Percentiles rank a stretch among this genome's conserved stretches.
Evolutionary conservation across 1,140 invertebrate genomes (phyloP).

Genomic region (Wiebesia pumilae): DNA sequence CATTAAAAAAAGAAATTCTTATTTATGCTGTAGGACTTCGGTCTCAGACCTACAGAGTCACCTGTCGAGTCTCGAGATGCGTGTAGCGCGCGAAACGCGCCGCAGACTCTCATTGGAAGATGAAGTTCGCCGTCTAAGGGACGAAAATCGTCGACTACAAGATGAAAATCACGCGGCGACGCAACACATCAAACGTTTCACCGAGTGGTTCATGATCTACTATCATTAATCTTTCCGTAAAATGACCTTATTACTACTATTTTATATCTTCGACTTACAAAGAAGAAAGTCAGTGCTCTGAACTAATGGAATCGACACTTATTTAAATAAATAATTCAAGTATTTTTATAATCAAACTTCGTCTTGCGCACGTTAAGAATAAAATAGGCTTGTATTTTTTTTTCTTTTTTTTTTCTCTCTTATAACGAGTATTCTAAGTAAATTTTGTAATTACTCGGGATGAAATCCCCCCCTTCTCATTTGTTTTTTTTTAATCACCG

Average conservation of each 20-base stretch:
- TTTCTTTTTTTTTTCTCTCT: conserved; percentile 20
- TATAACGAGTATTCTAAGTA: conserved; percentile 37
- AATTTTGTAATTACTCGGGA: conserved; percentile 49
- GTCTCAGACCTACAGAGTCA: conserved; percentile 79
- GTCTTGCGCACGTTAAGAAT: conserved; percentile 18
- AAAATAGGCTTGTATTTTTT: conserved; percentile 2
- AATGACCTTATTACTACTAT: neutral
- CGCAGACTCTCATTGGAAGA: conserved; percentile 80
- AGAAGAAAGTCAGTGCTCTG: neutral
- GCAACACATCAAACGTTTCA: conserved; percentile 91
- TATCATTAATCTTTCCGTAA: conserved; percentile 29
- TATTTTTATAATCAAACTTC: conserved; percentile 36
- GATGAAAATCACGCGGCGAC: conserved; percentile 92
- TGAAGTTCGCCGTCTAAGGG: conserved; percentile 84
- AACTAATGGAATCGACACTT: neutral
- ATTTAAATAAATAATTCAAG: neutral
- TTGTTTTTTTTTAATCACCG: conserved; percentile 7
- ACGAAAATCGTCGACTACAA: conserved; percentile 90
- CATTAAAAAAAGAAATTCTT: neutral
- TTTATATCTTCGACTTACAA: neutral
- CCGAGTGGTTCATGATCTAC: conserved; percentile 87
- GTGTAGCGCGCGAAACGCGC: conserved; percentile 79
- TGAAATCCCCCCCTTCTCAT: conserved; percentile 37
- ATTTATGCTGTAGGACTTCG: conserved; percentile 62
- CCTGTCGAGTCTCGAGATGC: conserved; percentile 79